These are phyloP conservation scores for Pseudanteris insignis DNA, from an alignment of 2,888 invertebrate genomes.

Conservation along the genomic window DNA sequence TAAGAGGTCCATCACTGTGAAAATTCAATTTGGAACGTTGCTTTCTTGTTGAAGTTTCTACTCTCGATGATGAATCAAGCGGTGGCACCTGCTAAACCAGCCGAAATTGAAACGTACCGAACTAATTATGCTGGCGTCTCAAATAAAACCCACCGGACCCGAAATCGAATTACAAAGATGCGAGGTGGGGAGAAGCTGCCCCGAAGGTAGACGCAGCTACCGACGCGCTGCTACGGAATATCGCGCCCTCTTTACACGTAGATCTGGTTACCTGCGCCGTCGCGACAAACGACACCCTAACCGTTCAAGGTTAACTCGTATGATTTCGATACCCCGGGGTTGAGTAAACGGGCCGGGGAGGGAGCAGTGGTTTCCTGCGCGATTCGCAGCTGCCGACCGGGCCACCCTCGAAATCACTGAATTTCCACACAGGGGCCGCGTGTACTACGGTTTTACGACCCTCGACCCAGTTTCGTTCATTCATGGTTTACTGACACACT, in stretches of 20 bases:
- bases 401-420: no score
- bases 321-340: constrained; percentile 61
- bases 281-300: constrained; percentile 40
- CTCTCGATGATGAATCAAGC: constrained; percentile 38
- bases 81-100: constrained; percentile 38
- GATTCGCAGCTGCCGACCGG: constrained; percentile 29
- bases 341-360: no score
- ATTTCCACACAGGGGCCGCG: no score
- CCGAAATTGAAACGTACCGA: constrained; percentile 39
- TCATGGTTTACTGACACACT: constrained; percentile 21
- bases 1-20: constrained; percentile 53
- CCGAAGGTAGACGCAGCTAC: no score
- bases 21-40: constrained; percentile 46
- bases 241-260: no score
- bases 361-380: constrained; percentile 55
- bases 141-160: constrained; percentile 11
- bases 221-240: no score
- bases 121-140: constrained; percentile 19
- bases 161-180: constrained; percentile 36
- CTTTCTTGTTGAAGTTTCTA: constrained; percentile 31
- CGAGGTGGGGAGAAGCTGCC: no score
- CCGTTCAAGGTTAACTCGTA: constrained; percentile 55
- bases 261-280: constrained; percentile 42
- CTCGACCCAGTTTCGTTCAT: no score
- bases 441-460: constrained; percentile 30